Percentiles rank a stretch among this genome's conserved stretches.
These are phyloP conservation scores for Balanococcus diminutus DNA, from an alignment of 2,888 invertebrate species.

Conservation along the genomic window DNA sequence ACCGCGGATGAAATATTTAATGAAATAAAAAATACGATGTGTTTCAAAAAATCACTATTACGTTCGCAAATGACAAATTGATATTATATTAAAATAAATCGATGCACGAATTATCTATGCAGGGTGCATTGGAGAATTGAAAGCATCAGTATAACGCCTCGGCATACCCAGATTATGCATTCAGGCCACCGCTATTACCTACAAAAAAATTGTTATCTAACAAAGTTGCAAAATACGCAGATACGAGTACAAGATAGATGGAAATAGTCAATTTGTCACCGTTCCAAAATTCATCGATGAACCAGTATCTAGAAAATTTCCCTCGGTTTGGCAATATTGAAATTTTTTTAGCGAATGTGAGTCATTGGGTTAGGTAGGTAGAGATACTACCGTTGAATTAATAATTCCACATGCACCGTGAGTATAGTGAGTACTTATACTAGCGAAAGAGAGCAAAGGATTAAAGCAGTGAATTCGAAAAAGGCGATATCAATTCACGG, in stretches of 20 bases:
- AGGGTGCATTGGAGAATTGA: not conserved
- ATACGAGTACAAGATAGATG: no score
- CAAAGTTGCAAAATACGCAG: not conserved
- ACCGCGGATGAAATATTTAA: not conserved
- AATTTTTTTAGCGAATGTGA: not conserved
- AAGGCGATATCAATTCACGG: not conserved
- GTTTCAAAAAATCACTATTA: not conserved
- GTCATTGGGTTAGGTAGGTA: not conserved
- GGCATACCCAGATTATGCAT: not conserved
- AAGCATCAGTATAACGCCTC: not conserved
- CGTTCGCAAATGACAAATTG: not conserved
- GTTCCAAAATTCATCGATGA: not conserved
- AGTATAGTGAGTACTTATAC: not conserved
- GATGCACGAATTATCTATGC: not conserved
- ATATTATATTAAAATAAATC: not conserved
- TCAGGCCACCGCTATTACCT: not conserved
- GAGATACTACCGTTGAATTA: not conserved
- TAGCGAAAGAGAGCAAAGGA: not conserved
- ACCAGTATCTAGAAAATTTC: not conserved
- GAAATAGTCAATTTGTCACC: not conserved
- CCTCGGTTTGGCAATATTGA: not conserved
- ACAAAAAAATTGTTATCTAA: not conserved
- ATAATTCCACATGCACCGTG: not conserved
- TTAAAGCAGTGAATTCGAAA: not conserved
- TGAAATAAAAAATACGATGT: not conserved